phyloP scores from a whole-genome alignment of 2,113 vertebrate genomes.

The Panthera leo region DNA sequence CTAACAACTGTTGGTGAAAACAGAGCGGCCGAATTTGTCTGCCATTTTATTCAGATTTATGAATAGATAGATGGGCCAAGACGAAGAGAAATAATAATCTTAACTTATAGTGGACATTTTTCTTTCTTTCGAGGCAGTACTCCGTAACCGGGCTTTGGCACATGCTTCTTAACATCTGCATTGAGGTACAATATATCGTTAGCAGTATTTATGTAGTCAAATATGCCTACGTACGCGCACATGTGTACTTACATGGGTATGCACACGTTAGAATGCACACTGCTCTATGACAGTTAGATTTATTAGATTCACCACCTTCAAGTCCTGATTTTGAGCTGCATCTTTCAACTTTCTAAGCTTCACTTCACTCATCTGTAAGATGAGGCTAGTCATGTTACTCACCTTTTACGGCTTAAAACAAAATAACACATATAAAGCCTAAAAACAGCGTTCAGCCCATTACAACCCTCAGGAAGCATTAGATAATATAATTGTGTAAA shows the following conservation, averaged over 20 bases:
- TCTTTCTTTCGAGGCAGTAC: neutral
- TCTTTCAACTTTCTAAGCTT: neutral
- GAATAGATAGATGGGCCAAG: neutral
- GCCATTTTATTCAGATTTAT: neutral
- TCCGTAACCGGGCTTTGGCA: neutral
- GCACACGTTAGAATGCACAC: neutral
- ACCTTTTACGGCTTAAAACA: neutral
- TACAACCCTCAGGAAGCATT: neutral
- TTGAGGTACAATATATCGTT: neutral
- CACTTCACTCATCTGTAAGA: neutral
- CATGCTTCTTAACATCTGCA: neutral
- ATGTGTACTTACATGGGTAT: neutral
- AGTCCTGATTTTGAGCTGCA: neutral
- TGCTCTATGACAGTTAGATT: neutral
- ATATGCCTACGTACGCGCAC: neutral
- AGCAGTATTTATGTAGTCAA: neutral
- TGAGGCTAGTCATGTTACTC: neutral
- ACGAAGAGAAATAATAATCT: neutral
- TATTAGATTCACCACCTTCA: neutral
- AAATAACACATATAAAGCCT: neutral
- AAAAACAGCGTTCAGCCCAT: neutral
- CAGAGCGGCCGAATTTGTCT: neutral
- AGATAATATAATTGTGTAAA: neutral
- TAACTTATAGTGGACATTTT: neutral
- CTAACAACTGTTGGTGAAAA: neutral